Base-by-base conservation (phyloP, 2,888 invertebrate species). In the Diloba caeruleocephala region DNA sequence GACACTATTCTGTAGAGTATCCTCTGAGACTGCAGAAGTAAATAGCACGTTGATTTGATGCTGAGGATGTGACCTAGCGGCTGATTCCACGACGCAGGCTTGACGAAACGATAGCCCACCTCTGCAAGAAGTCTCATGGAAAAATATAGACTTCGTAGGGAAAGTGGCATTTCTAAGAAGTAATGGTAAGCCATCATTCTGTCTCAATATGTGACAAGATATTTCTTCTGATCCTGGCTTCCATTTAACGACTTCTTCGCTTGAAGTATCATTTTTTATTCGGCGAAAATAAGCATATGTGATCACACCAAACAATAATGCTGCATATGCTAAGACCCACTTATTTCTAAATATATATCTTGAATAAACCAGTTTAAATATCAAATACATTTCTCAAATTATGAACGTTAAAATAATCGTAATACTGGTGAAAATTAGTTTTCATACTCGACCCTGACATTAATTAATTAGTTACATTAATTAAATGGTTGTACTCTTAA, bases 81-180 rank as follows among this genome's bases (percentile, higher is more conserved):
- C 69, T 9, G 69, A 62, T 25, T 69, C 69, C 0, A 69, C 53
- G 4, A 13, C 55, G 41, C 69, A 69, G 0, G 53, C 48, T 32
- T 68, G 62, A 6, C 69, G 55, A 5, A 41, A 28, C 34, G 45
- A 44, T 0, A 69, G 37, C 12, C 43, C 54, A 12, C 55, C 55
- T 1, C 12, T 51, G 29, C 69, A 69, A 0, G 65, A 36, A 0
- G 65, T 56, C 12, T 58, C 58, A 4, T 46, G 43, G 8, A 69
- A 69, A 32, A 69, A 69, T 41, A 67, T 55, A 4, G 62, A 62
- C n/a, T 62, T 23, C 0, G 13, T 14, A 9, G 52, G 52, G 0
- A 61, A n/a, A 31, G 26, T 29, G 8, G 3, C 13, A 5, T 43
- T 23, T 0, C 3, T 15, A 1, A 0, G 6, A 3, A 62, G 37